phyloP scores from a whole-genome alignment of 2,888 invertebrate species.

The Orthosia cruda region DNA sequence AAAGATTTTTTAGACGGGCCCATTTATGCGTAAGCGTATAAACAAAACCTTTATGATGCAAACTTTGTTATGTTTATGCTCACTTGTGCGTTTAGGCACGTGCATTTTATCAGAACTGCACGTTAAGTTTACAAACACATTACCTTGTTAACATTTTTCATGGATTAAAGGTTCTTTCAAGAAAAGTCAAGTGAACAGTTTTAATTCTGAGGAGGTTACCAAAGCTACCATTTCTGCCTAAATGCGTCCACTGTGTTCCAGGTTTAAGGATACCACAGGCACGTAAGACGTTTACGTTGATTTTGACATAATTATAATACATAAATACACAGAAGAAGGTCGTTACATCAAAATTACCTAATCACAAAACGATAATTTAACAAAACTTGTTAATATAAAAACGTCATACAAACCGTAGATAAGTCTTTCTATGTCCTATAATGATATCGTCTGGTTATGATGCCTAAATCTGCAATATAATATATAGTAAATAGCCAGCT shows the following conservation, averaged over 20 bases:
- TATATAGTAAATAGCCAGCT: too few species aligned
- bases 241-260: not conserved
- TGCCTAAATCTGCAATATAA: too few species aligned
- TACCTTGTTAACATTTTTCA: not conserved
- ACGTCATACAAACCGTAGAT: too few species aligned
- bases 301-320: too few species aligned
- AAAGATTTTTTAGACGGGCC: too few species aligned
- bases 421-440: too few species aligned
- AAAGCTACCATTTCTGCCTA: not conserved
- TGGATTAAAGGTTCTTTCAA: not conserved
- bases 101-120: slow-evolving; percentile 4
- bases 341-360: too few species aligned
- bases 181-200: not conserved
- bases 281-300: not conserved
- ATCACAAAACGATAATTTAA: too few species aligned
- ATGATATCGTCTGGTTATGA: too few species aligned
- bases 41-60: slow-evolving; percentile 7
- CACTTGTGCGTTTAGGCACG: not conserved
- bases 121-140: slow-evolving; percentile 15
- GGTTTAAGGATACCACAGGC: not conserved
- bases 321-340: too few species aligned
- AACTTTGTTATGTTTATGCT: not conserved
- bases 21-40: not conserved
- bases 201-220: not conserved
- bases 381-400: too few species aligned